A percentile compares a stretch with the other conserved stretches of the same genome.
phyloP scores from a whole-genome alignment of 1,140 invertebrate species.

The Riptortus pedestris region DNA sequence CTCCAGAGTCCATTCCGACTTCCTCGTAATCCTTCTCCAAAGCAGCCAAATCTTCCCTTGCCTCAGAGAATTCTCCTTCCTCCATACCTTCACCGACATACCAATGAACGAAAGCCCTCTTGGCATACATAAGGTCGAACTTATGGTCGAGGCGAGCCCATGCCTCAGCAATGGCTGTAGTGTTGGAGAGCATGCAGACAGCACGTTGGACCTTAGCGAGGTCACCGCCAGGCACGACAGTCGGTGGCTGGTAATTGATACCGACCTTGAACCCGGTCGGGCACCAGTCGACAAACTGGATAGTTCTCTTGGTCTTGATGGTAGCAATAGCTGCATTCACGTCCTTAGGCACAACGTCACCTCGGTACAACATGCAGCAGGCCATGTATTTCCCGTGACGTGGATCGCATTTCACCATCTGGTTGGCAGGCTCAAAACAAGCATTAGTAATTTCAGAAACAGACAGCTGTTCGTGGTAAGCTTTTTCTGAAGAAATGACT shows the following conservation, averaged over 20 bases:
- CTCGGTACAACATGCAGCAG: constrained; percentile 68
- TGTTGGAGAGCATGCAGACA: too few relatives aligned
- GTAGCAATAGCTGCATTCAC: constrained; percentile 58
- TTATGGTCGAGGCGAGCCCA: constrained; percentile 63
- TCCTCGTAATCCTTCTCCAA: too few relatives aligned
- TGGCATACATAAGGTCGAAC: too few relatives aligned
- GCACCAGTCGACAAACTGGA: too few relatives aligned
- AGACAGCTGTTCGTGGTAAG: constrained; percentile 69
- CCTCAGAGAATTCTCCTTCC: constrained; percentile 55
- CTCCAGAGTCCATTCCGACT: constrained; percentile 50
- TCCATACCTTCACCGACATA: constrained; percentile 53
- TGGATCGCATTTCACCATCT: too few relatives aligned
- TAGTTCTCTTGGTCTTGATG: constrained; percentile 54
- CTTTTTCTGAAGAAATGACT: constrained; percentile 71
- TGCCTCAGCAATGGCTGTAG: too few relatives aligned
- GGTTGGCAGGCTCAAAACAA: too few relatives aligned
- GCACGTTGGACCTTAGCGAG: constrained; percentile 59
- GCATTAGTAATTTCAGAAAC: constrained; percentile 63
- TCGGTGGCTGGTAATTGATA: too few relatives aligned
- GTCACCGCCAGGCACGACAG: constrained; percentile 72
- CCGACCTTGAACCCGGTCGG: too few relatives aligned
- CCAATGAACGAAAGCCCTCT: constrained; percentile 39
- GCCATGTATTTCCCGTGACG: too few relatives aligned
- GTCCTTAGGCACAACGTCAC: constrained; percentile 54
- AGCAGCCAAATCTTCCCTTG: constrained; percentile 53